These are phyloP conservation scores for Xenentodon cancila DNA, from an alignment of 2,797 vertebrate species.

Conservation along the genomic window DNA sequence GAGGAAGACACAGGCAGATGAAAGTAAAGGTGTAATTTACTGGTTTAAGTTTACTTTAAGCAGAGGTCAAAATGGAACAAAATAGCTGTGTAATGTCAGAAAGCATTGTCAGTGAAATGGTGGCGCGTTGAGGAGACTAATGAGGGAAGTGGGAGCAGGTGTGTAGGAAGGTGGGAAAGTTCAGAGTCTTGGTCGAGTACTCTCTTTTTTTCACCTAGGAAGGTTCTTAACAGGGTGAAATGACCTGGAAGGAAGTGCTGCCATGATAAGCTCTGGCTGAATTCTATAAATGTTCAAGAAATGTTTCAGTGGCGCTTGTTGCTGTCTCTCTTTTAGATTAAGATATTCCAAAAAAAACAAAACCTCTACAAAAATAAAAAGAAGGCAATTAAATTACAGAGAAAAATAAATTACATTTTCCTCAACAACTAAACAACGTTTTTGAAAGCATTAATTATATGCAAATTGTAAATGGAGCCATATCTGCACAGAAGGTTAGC, in stretches of 20 bases:
- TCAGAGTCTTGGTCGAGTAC: not conserved
- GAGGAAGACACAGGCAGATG: not conserved
- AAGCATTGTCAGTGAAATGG: not conserved
- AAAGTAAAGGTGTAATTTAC: not conserved
- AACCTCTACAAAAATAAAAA: too few relatives aligned
- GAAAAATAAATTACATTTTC: too few relatives aligned
- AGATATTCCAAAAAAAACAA: not conserved
- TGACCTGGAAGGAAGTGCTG: slow-evolving; percentile 1
- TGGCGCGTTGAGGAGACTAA: not conserved
- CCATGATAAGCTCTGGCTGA: not conserved
- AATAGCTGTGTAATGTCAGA: not conserved
- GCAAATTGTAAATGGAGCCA: too few relatives aligned
- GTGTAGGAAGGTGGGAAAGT: not conserved
- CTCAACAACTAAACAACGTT: too few relatives aligned
- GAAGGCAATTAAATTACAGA: too few relatives aligned
- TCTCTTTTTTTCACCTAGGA: slow-evolving; percentile 3
- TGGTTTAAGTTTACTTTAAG: not conserved
- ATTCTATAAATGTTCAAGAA: not conserved
- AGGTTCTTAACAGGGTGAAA: slow-evolving; percentile 13
- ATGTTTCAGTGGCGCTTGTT: not conserved
- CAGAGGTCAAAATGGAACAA: not conserved
- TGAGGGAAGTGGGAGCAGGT: slow-evolving; percentile 11
- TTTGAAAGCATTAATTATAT: too few relatives aligned
- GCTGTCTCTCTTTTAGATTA: not conserved
- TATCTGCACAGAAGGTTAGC: too few relatives aligned